Evolutionary conservation across 2,113 vertebrate species (phyloP).

Genomic region (Carassius auratus): DNA sequence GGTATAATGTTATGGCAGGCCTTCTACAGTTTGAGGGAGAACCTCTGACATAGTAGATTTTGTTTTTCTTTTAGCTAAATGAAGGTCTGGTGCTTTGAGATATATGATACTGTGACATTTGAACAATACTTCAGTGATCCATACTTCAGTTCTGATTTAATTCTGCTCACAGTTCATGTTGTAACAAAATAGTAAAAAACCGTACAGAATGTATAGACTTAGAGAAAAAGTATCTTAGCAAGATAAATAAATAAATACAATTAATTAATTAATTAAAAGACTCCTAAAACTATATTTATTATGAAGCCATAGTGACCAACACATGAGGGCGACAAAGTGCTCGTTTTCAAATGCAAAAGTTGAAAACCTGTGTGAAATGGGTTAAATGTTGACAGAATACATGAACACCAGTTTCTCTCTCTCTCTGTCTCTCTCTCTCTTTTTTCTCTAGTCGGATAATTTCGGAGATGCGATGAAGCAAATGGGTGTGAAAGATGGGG

Average conservation of each 20-base stretch:
- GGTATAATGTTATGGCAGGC: conserved; percentile 21
- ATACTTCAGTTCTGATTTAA: neutral
- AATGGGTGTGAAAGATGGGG: conserved; percentile 75
- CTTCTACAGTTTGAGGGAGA: conserved; percentile 27
- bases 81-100: neutral
- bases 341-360: neutral
- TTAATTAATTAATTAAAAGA: too few relatives aligned
- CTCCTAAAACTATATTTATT: too few relatives aligned
- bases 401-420: neutral
- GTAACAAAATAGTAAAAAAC: too few relatives aligned
- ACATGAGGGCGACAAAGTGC: conserved; percentile 1
- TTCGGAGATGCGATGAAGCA: conserved; percentile 66
- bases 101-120: neutral
- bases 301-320: neutral
- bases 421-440: too few relatives aligned
- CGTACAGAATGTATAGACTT: too few relatives aligned
- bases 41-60: neutral
- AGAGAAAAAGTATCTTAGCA: too few relatives aligned
- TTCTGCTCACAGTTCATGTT: neutral
- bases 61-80: neutral
- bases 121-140: neutral
- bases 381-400: too few relatives aligned
- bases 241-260: too few relatives aligned
- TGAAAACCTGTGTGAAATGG: too few relatives aligned
- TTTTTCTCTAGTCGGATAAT: conserved; percentile 59